Evolutionary conservation across 1,140 invertebrate genomes (phyloP).

Genomic region (Lordiphosa stackelbergi): DNA sequence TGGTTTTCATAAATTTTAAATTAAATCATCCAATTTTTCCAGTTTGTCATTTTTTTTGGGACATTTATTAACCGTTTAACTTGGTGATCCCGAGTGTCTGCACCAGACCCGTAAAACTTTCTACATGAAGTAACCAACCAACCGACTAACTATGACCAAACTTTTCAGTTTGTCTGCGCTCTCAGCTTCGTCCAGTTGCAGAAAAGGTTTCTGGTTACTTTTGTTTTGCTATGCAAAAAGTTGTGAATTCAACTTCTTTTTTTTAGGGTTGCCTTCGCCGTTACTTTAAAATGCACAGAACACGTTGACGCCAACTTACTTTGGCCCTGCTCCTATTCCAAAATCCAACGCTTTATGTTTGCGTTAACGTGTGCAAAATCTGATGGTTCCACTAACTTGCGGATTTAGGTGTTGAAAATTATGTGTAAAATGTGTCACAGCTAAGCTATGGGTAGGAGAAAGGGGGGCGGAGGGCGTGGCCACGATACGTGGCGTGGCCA

Average conservation of each 20-base stretch:
- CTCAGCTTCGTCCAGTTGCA: conserved; percentile 2
- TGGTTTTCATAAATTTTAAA: too few species aligned
- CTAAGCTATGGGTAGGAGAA: conserved; percentile 42
- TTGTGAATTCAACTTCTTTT: conserved; percentile 35
- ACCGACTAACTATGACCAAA: background rate
- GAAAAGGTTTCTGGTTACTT: conserved; percentile 3
- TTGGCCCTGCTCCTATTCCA: conserved; percentile 14
- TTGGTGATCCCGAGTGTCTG: conserved; percentile 6
- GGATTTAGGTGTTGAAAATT: conserved; percentile 74
- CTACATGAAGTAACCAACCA: background rate
- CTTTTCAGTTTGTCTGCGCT: conserved; percentile 8
- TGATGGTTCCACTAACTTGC: conserved; percentile 71
- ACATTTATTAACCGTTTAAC: conserved; percentile 1
- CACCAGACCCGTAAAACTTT: conserved; percentile 3
- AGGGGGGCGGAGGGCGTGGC: conserved; percentile 6
- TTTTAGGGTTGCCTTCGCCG: background rate
- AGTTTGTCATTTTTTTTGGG: background rate
- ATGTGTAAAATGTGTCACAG: conserved; percentile 72
- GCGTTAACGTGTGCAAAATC: conserved; percentile 72
- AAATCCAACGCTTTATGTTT: conserved; percentile 70
- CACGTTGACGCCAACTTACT: conserved; percentile 18
- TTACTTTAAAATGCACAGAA: conserved; percentile 45
- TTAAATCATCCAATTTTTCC: too few species aligned
- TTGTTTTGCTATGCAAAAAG: conserved; percentile 33
- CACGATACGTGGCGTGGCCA: conserved; percentile 34